Percentiles rank a stretch among this genome's conserved stretches.
phyloP scores from a whole-genome alignment of 2,888 invertebrate species.

The Coenonympha arcania region DNA sequence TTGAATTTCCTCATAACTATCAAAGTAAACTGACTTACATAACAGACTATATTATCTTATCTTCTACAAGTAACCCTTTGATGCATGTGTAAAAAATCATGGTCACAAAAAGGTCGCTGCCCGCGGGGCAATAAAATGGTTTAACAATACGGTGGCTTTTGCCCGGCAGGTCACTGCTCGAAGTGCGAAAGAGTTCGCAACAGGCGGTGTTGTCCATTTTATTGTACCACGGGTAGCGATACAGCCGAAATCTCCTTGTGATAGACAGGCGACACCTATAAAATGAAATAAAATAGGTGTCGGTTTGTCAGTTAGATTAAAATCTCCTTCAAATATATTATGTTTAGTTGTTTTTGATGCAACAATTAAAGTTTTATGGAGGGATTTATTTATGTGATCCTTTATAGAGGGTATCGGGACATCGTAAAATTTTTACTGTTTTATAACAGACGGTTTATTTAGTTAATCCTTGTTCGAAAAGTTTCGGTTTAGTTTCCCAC shows the following conservation, averaged over 20 bases:
- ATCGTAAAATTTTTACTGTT: slow-evolving; percentile 21
- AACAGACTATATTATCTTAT: no score
- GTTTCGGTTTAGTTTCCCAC: not conserved
- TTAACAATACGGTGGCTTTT: no score
- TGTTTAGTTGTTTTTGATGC: not conserved
- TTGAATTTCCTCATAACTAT: no score
- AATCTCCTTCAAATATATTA: slow-evolving; percentile 8
- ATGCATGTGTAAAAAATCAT: no score
- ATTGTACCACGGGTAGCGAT: no score
- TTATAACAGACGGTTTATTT: slow-evolving; percentile 9
- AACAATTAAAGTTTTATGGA: slow-evolving; percentile 20
- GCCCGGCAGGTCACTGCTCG: not conserved
- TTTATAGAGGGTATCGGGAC: slow-evolving; percentile 10
- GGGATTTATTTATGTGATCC: slow-evolving; percentile 12
- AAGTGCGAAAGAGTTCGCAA: no score
- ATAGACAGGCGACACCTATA: no score
- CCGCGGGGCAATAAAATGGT: no score
- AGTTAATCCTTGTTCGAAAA: slow-evolving; percentile 7
- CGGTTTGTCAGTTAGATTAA: slow-evolving; percentile 17
- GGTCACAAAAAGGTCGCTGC: no score
- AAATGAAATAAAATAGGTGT: slow-evolving; percentile 5
- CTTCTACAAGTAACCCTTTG: no score
- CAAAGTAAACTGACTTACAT: no score
- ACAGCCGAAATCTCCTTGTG: not conserved
- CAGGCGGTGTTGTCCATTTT: not conserved